Percentiles rank a stretch among this genome's conserved stretches.
phyloP scores from a whole-genome alignment of 2,797 vertebrate genomes.

The Remorina albescens region DNA sequence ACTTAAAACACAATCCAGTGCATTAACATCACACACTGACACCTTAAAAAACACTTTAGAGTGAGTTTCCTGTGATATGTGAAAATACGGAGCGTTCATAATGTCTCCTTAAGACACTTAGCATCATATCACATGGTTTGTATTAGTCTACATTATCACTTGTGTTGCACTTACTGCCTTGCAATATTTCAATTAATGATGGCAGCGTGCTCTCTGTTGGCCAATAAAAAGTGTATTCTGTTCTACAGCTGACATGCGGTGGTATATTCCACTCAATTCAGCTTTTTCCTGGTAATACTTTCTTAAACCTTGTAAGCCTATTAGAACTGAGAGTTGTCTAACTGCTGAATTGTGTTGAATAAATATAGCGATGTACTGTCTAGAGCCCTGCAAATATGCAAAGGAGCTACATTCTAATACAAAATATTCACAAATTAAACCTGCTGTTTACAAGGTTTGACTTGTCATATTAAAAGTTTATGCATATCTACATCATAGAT shows the following conservation, averaged over 20 bases:
- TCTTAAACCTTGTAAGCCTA: conserved; percentile 45
- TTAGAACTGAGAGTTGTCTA: conserved; percentile 19
- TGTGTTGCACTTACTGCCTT: not conserved
- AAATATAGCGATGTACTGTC: conserved; percentile 13
- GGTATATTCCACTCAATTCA: conserved; percentile 1
- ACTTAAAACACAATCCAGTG: not conserved
- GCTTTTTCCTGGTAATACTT: conserved; percentile 49
- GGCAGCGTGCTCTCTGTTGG: not conserved
- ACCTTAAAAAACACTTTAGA: not conserved
- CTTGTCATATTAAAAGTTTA: not conserved
- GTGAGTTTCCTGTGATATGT: not conserved
- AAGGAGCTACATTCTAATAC: not conserved
- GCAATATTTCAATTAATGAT: not conserved
- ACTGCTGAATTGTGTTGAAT: conserved; percentile 12
- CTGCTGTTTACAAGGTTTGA: not conserved
- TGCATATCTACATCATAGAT: fast-evolving
- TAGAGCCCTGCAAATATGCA: not conserved
- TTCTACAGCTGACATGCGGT: not conserved
- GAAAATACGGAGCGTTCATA: not conserved
- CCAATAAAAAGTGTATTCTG: not conserved
- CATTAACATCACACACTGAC: not conserved
- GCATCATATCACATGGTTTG: not conserved
- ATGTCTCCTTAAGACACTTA: not conserved
- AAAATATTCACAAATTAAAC: not conserved
- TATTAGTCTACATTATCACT: not conserved